A percentile compares a stretch with the other conserved stretches of the same genome.
phyloP scores from a whole-genome alignment of 2,797 vertebrate species.

The Oryzias dopingdopingensis region DNA sequence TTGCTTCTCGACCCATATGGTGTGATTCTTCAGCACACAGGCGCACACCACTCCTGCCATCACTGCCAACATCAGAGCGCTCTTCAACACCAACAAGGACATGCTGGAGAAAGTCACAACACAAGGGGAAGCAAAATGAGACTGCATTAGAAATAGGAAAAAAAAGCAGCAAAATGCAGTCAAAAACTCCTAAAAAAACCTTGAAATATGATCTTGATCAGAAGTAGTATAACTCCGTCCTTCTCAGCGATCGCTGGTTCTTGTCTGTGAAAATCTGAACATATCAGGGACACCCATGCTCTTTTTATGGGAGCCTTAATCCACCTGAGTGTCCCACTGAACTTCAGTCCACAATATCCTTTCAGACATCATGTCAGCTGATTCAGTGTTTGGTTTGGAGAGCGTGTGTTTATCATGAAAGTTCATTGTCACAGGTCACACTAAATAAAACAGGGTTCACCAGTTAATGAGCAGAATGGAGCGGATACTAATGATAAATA shows the following conservation, averaged over 20 bases:
- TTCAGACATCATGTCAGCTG: constrained; percentile 20
- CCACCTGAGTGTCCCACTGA: constrained; percentile 26
- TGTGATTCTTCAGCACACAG: constrained; percentile 83
- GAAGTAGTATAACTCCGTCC: background rate
- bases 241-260: constrained; percentile 3
- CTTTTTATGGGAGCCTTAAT: constrained; percentile 61
- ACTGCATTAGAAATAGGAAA: background rate
- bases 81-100: constrained; percentile 65
- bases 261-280: constrained; percentile 31
- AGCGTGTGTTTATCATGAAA: constrained; percentile 6
- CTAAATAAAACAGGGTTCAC: constrained; percentile 1
- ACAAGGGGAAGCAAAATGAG: background rate
- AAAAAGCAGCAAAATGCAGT: background rate
- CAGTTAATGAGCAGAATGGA: background rate
- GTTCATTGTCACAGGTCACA: constrained; percentile 19
- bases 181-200: constrained; percentile 6
- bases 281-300: constrained; percentile 10
- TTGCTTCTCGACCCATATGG: constrained; percentile 81
- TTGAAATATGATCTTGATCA: background rate
- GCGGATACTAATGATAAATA: background rate
- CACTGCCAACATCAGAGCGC: constrained; percentile 70
- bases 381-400: constrained; percentile 7
- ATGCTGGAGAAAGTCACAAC: constrained; percentile 54
- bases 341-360: constrained; percentile 11
- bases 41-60: constrained; percentile 61